Conservation (phyloP, 1,140 invertebrate genomes). For the Lamellibrachia luymesi region DNA sequence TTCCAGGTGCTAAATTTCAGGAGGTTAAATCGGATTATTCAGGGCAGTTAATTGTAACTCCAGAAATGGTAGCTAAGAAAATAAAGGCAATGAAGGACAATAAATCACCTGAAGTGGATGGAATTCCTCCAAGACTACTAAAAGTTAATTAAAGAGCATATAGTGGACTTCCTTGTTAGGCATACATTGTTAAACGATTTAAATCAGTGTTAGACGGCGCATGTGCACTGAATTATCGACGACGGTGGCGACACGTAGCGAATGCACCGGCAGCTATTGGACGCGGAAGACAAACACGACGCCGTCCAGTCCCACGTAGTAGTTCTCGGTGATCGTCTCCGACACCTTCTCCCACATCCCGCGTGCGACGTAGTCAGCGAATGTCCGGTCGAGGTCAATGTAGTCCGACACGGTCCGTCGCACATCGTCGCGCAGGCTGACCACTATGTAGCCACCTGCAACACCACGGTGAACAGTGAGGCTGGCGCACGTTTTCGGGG, state of each 20-base stretch:
- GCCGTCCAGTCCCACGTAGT: neutral
- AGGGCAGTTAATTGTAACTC: no score
- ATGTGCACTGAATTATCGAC: neutral
- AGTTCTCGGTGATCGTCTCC: neutral
- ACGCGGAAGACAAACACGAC: neutral
- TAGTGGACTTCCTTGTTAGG: no score
- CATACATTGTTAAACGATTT: neutral
- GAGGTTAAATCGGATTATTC: no score
- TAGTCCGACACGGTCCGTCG: neutral
- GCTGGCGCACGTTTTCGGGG: no score
- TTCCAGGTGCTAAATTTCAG: no score
- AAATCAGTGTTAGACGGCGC: neutral
- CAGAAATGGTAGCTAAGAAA: no score
- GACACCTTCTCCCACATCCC: neutral
- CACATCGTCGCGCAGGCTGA: neutral
- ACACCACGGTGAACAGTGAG: neutral
- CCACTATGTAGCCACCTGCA: neutral
- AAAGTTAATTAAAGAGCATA: no score
- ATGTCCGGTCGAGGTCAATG: neutral
- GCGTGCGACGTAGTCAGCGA: neutral
- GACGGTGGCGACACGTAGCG: neutral
- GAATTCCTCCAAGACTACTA: no score
- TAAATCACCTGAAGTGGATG: no score
- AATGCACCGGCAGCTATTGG: neutral
- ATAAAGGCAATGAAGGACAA: no score